Conservation (phyloP, 2,888 invertebrate genomes). For the Nephrotoma appendiculata region DNA sequence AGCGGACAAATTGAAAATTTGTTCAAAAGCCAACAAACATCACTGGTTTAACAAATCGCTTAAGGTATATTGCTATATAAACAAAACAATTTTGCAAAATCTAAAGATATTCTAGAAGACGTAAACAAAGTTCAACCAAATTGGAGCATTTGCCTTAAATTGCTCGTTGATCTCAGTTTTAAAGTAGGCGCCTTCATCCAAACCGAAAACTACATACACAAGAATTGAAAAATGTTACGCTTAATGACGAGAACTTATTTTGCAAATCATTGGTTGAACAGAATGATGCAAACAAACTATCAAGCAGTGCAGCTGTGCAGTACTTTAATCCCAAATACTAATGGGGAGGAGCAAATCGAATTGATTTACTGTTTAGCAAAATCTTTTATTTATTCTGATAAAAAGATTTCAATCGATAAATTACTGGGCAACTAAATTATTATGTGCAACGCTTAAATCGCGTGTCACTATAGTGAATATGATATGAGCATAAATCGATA, state of each 20-base stretch:
- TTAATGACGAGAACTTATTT: neutral
- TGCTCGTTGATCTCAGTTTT: constrained; percentile 35
- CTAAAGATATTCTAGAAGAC: constrained; percentile 36
- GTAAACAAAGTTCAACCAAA: constrained; percentile 31
- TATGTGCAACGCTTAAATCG: constrained; percentile 18
- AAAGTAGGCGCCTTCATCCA: constrained; percentile 37
- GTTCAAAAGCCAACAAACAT: constrained; percentile 27
- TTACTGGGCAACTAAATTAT: neutral
- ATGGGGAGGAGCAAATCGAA: neutral
- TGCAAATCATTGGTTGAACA: constrained; percentile 18
- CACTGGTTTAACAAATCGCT: constrained; percentile 44
- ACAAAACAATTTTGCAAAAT: constrained; percentile 38
- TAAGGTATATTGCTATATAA: constrained; percentile 41
- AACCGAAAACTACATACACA: constrained; percentile 24
- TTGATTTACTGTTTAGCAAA: constrained; percentile 3
- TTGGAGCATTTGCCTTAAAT: constrained; percentile 34
- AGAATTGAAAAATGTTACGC: constrained; percentile 14
- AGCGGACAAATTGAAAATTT: constrained; percentile 14
- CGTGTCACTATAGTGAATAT: neutral
- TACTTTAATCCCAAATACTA: constrained; percentile 19
- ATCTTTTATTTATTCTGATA: neutral
- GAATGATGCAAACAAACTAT: constrained; percentile 36
- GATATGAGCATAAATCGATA: constrained; percentile 38
- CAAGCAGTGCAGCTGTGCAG: constrained; percentile 32
- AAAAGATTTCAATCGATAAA: neutral